A percentile compares a stretch with the other conserved stretches of the same genome.
phyloP scores from a whole-genome alignment of 1,140 invertebrate species.

The Melipona quadrifasciata region DNA sequence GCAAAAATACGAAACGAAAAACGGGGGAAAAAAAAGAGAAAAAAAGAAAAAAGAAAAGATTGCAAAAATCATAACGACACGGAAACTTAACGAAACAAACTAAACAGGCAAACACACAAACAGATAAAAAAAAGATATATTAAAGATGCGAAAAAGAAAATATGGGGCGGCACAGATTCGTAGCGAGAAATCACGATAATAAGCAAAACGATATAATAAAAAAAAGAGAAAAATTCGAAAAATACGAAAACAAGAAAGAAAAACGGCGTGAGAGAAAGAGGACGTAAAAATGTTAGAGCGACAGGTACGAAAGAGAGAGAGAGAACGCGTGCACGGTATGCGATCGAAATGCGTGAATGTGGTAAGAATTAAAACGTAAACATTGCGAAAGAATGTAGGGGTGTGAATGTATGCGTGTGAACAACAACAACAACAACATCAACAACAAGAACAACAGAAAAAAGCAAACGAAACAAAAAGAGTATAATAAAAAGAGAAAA shows the following conservation, averaged over 20 bases:
- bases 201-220: slow-evolving; percentile 41
- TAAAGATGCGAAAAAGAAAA: slow-evolving; percentile 27
- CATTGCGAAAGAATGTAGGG: slow-evolving; percentile 47
- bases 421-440: neutral
- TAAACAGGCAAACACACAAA: slow-evolving; percentile 4
- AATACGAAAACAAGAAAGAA: slow-evolving; percentile 34
- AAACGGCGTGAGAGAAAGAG: slow-evolving; percentile 42
- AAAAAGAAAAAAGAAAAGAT: no score
- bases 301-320: slow-evolving; percentile 38
- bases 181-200: slow-evolving; percentile 67
- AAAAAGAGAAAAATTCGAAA: slow-evolving; percentile 50
- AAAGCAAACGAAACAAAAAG: slow-evolving; percentile 43
- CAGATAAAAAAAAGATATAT: neutral
- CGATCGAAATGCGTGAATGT: slow-evolving; percentile 32
- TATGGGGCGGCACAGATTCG: slow-evolving; percentile 59
- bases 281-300: slow-evolving; percentile 55
- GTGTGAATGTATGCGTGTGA: slow-evolving; percentile 32
- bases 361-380: neutral
- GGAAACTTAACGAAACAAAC: slow-evolving; percentile 25
- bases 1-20: neutral
- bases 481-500: neutral
- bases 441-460: slow-evolving; percentile 31
- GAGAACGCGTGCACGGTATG: slow-evolving; percentile 35
- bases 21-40: neutral
- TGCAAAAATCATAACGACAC: neutral